Evolutionary conservation across 2,888 invertebrate genomes (phyloP).

Genomic region (Lomographa bimaculata): DNA sequence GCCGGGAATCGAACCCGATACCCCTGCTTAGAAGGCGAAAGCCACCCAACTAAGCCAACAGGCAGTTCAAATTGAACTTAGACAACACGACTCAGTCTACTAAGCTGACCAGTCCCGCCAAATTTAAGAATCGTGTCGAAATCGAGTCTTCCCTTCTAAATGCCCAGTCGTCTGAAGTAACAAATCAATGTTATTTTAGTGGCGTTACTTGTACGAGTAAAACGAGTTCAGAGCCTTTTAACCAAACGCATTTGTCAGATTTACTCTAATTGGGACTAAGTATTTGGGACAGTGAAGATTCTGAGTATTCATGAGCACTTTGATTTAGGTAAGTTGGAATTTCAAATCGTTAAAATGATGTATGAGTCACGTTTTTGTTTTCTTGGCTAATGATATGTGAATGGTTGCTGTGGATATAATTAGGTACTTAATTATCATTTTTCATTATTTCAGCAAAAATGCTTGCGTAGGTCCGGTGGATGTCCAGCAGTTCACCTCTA

Average conservation of each 20-base stretch:
- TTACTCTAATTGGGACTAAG: slow-evolving; percentile 54
- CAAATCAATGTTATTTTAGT: slow-evolving; percentile 72
- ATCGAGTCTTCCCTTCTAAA: slow-evolving; percentile 39
- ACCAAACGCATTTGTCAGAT: slow-evolving; percentile 56
- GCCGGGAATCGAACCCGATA: no score
- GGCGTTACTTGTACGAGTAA: slow-evolving; percentile 68
- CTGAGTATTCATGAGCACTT: slow-evolving; percentile 33
- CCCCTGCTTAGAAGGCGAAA: no score
- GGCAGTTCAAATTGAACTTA: no score
- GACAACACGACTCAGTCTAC: no score
- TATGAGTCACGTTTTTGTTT: not conserved
- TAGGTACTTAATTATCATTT: no score
- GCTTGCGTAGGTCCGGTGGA: no score
- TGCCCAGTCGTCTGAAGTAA: slow-evolving; percentile 35
- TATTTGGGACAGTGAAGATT: slow-evolving; percentile 44
- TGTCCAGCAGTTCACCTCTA: no score
- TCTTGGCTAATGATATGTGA: no score
- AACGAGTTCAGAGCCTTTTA: slow-evolving; percentile 57
- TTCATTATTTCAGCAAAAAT: no score
- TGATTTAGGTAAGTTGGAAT: slow-evolving; percentile 26
- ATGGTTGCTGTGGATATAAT: no score
- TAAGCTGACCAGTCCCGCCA: no score
- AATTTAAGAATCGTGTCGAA: slow-evolving; percentile 38
- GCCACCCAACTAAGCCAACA: no score
- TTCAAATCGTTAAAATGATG: slow-evolving; percentile 9